Conservation (phyloP, 2,113 vertebrate species). For the Caracal caracal region DNA sequence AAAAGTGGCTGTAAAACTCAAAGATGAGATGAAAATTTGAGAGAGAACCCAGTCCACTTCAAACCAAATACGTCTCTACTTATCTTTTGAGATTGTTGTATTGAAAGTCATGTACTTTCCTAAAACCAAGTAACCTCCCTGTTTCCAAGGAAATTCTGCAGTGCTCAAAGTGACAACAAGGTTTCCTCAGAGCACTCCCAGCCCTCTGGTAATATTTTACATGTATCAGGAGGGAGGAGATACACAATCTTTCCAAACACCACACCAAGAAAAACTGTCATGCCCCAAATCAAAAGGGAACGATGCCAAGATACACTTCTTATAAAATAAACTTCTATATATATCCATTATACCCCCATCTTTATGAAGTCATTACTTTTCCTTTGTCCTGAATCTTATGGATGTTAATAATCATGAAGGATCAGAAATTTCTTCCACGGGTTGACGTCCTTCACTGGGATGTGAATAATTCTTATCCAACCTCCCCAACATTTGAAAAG, state of each 20-base stretch:
- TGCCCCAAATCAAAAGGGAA: neutral
- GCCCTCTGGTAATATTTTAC: neutral
- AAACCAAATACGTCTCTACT: neutral
- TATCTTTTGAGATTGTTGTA: neutral
- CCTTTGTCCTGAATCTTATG: neutral
- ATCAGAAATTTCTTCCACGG: neutral
- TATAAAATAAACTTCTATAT: neutral
- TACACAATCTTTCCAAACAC: neutral
- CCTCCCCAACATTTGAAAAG: neutral
- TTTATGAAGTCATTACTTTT: neutral
- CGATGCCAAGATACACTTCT: neutral
- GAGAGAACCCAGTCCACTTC: neutral
- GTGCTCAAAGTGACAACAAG: neutral
- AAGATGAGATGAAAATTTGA: conserved; percentile 25
- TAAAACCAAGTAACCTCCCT: neutral
- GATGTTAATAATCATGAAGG: neutral
- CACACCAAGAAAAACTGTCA: neutral
- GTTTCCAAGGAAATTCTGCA: neutral
- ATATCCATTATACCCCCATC: neutral
- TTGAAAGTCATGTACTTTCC: neutral
- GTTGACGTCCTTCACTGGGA: neutral
- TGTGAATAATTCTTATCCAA: neutral
- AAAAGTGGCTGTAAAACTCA: neutral
- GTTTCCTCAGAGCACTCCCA: neutral
- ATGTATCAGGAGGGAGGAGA: neutral